Base-by-base conservation (phyloP, 2,797 vertebrate species). In the Myoxocephalus aenaeus region DNA sequence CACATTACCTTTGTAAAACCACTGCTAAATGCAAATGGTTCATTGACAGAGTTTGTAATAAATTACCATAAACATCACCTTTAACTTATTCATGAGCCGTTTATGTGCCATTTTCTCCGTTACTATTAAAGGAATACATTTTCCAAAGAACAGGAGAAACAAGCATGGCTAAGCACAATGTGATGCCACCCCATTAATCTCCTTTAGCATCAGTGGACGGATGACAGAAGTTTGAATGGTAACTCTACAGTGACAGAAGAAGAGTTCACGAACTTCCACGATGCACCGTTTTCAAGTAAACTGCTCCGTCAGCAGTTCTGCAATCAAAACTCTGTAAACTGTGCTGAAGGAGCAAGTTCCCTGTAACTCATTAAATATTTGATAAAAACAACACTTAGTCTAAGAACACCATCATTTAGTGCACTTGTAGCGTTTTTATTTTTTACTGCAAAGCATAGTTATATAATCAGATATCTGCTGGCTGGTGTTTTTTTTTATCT, bases 131-230 rank as follows among this genome's bases (percentile, higher is more conserved):
- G 53, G 17, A 82, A 77, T 56, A 71, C 51, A 77, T 78, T 77
- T 71, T 42, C 61, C 62, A 54, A 74, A 22, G 27, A 77, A 80
- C 38, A 70, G 68, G 82, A 69, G 66, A 82, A 86, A 87, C 29
- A 78, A 79, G 69, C 66, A 0, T 59, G 59, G 67, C 77, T 38
- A 70, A 90, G 86, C 77, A 74, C 56, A 87, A 82, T 46, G 50
- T 70, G 27, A 46, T 17, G 1, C 48, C 15, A 20, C 25, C 69
- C 73, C 80, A 90, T 93, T 91, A 84, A 87, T 94, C 89, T 86
- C 70, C 84, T 67, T 88, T 83, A 81, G 70, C 58, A 58, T 72
- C 51, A 74, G 68, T 3, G 44, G 76, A 74, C 1, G 12, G 48
- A 62, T 38, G 81, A 89, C 29, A 22, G 70, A 75, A 65, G 56